Evolutionary conservation across 1,140 invertebrate genomes (phyloP).

Genomic region (Aphaenogaster ashmeadi): DNA sequence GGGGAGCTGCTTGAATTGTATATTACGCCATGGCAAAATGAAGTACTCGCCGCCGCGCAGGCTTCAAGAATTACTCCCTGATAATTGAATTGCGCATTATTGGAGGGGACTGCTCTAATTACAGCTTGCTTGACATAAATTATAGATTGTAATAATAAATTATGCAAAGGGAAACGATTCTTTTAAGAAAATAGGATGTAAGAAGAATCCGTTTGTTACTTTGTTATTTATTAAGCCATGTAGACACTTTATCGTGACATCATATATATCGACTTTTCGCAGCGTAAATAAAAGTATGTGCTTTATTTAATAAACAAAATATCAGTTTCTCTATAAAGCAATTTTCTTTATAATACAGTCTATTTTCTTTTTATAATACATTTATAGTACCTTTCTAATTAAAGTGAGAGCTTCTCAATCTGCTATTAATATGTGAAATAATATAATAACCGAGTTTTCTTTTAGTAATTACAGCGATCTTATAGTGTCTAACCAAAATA

Average conservation of each 20-base stretch:
- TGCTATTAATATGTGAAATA: conserved; percentile 3
- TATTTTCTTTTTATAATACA: not conserved
- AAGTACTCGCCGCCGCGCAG: not conserved
- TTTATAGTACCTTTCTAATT: not conserved
- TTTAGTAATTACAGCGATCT: conserved; percentile 27
- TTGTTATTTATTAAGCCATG: not conserved
- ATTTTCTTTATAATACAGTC: not conserved
- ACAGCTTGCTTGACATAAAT: conserved; percentile 37
- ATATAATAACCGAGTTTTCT: conserved; percentile 3
- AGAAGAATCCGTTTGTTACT: not conserved
- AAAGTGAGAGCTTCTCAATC: not conserved
- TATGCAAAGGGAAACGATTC: conserved; percentile 14
- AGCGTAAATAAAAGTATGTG: not conserved
- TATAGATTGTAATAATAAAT: conserved; percentile 40
- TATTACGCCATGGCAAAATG: conserved; percentile 9
- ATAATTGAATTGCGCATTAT: conserved; percentile 54
- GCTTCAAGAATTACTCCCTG: conserved; percentile 13
- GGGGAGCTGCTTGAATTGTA: conserved; percentile 44
- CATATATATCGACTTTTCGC: not conserved
- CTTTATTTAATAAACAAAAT: not conserved
- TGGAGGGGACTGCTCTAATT: conserved; percentile 37
- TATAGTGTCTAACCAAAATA: not conserved
- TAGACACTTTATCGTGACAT: not conserved
- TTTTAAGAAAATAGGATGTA: conserved; percentile 9
- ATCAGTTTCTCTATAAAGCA: not conserved